Base-by-base conservation (phyloP, 92 coral and sea anemone species). In the Meandrina meandrites region DNA sequence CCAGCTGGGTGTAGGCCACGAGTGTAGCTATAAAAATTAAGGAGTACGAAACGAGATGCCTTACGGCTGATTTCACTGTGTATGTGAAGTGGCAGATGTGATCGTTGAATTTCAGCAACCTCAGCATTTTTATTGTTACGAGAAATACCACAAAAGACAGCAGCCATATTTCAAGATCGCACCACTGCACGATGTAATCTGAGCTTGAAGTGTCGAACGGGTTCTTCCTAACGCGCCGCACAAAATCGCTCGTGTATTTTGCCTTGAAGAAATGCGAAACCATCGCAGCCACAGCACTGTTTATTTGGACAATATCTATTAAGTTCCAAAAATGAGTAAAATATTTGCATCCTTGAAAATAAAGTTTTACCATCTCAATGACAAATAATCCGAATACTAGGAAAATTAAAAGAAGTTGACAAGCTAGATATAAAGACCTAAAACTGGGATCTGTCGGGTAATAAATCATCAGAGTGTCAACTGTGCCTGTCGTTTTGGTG, bases 171-270 rank as follows among this genome's bases (percentile, higher is more conserved):
- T 94, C 98, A 3, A 89, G 66, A 53, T 89, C 88, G 22, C 94
- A 93, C 93, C 94, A 89, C 30, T 79, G 90, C 3, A 94, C 85
- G 36, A 94, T 89, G 47, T 87, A 90, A 30, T 94, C 98, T 2
- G 94, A 93, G 83, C 91, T 91, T 69, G 97, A 94, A 18, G 94
- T 94, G 67, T 91, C 80, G 84, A 90, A 94, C 14, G 98, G 98
- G 77, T 93, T 94, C 50, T 76, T 77, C 21, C 82, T 88, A 31
- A 93, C 92, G n/a, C 91, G 85, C 79, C 88, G 67, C 15, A 94
- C 92, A 86, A 87, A 93, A 30, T 78, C 60, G 35, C 96, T 90
- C 21, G 96, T 93, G 81, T 80, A 87, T 35, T 91, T 88, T 54
- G 89, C 96, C 48, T 91, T 92, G 45, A 87, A 89, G 72, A 94